phyloP scores from a whole-genome alignment of 2,797 vertebrate species.

The Hoplostethus atlanticus region DNA sequence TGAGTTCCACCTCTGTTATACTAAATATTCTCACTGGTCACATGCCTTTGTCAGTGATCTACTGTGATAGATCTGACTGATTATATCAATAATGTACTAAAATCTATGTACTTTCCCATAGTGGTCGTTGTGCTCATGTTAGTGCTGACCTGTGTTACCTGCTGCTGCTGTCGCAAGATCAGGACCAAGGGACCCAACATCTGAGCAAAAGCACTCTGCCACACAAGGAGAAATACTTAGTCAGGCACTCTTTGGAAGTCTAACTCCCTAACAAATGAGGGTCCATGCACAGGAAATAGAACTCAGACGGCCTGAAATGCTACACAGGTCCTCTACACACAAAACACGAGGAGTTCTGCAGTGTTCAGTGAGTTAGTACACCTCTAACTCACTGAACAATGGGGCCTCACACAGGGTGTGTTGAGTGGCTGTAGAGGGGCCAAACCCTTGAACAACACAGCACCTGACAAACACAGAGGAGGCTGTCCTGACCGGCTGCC shows the following conservation, averaged over 20 bases:
- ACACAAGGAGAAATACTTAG: neutral
- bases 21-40: neutral
- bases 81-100: neutral
- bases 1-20: constrained; percentile 74
- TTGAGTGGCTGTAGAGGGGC: neutral
- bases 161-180: constrained; percentile 71
- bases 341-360: too few relatives aligned
- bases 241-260: constrained; percentile 2
- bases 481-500: constrained; percentile 30
- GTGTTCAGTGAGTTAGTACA: neutral
- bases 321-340: neutral
- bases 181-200: constrained; percentile 8
- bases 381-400: neutral
- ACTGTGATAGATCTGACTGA: neutral
- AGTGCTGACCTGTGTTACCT: constrained; percentile 65
- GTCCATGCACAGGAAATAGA: neutral
- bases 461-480: constrained; percentile 33
- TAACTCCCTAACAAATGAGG: neutral
- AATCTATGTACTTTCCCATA: constrained; percentile 53
- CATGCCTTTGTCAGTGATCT: neutral
- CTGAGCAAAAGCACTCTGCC: constrained; percentile 28
- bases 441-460: constrained; percentile 48
- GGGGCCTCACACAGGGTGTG: constrained; percentile 4
- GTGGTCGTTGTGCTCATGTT: constrained; percentile 75
- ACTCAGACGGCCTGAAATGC: neutral